phyloP scores from a whole-genome alignment of 2,797 vertebrate genomes.

The Sorex maritimensis region DNA sequence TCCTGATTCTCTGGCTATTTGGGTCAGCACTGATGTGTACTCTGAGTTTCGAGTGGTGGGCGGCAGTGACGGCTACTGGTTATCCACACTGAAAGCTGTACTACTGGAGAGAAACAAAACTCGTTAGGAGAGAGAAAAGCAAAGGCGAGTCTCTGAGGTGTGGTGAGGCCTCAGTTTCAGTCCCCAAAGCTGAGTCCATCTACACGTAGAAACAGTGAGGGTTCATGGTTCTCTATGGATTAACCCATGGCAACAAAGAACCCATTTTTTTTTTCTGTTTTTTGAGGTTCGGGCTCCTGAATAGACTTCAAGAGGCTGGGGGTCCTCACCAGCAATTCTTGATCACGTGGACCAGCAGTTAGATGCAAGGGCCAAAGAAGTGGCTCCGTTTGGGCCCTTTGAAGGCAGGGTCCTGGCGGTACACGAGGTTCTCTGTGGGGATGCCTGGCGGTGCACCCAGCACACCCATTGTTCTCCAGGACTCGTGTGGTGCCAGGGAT shows the following conservation, averaged over 20 bases:
- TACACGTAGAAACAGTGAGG: constrained; percentile 78
- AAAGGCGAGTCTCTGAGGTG: constrained; percentile 3
- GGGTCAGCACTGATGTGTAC: not conserved
- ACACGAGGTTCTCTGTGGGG: too few relatives aligned
- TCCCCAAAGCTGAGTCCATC: constrained; percentile 57
- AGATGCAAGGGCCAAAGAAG: too few relatives aligned
- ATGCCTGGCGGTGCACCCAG: too few relatives aligned
- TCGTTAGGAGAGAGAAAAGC: not conserved
- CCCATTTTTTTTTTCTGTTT: not conserved
- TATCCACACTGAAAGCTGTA: constrained; percentile 22
- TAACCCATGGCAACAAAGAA: constrained; percentile 69
- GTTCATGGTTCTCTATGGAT: constrained; percentile 65
- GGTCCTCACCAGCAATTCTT: too few relatives aligned
- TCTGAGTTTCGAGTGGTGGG: not conserved
- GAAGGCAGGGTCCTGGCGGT: too few relatives aligned
- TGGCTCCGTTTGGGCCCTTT: too few relatives aligned
- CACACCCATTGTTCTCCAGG: too few relatives aligned
- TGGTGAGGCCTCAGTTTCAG: constrained; percentile 60
- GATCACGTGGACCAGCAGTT: too few relatives aligned
- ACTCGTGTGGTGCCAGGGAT: too few relatives aligned
- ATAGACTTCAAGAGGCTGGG: too few relatives aligned
- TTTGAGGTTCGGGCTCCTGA: too few relatives aligned
- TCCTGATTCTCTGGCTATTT: not conserved
- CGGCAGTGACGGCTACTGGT: not conserved
- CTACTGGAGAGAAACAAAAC: constrained; percentile 30